Evolutionary conservation across 2,888 invertebrate species (phyloP).

Genomic region (Apamea epomidion): DNA sequence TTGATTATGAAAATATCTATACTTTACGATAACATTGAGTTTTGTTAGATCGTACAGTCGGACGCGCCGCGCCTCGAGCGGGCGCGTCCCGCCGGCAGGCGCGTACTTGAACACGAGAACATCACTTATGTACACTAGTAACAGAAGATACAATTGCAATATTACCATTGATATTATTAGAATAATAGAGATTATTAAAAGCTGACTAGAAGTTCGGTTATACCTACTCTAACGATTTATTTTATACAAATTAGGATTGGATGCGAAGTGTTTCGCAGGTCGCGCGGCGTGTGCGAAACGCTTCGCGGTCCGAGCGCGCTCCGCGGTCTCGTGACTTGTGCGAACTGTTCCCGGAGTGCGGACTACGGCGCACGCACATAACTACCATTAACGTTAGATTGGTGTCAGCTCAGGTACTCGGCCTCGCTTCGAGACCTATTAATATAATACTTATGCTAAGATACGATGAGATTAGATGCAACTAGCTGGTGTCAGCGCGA

Average conservation of each 20-base stretch:
- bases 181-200: conserved; percentile 89
- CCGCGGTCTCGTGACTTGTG: conserved; percentile 63
- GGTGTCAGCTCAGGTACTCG: conserved; percentile 86
- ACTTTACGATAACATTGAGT: conserved; percentile 82
- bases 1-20: conserved; percentile 89
- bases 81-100: conserved; percentile 56
- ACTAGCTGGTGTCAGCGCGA: conserved; percentile 84
- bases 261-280: conserved; percentile 63
- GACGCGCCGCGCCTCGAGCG: conserved; percentile 64
- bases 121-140: conserved; percentile 83
- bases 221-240: conserved; percentile 86
- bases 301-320: conserved; percentile 59
- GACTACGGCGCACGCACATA: conserved; percentile 50
- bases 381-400: conserved; percentile 79
- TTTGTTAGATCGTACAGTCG: conserved; percentile 74
- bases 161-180: conserved; percentile 83
- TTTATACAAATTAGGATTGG: conserved; percentile 72
- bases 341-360: conserved; percentile 60
- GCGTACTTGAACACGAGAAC: conserved; percentile 81
- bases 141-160: conserved; percentile 83
- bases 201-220: conserved; percentile 89
- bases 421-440: conserved; percentile 81
- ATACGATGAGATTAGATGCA: conserved; percentile 79
- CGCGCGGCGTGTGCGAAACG: conserved; percentile 56
- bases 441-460: conserved; percentile 79